Evolutionary conservation across 2,113 vertebrate genomes (phyloP).

Genomic region (Perca fluviatilis): DNA sequence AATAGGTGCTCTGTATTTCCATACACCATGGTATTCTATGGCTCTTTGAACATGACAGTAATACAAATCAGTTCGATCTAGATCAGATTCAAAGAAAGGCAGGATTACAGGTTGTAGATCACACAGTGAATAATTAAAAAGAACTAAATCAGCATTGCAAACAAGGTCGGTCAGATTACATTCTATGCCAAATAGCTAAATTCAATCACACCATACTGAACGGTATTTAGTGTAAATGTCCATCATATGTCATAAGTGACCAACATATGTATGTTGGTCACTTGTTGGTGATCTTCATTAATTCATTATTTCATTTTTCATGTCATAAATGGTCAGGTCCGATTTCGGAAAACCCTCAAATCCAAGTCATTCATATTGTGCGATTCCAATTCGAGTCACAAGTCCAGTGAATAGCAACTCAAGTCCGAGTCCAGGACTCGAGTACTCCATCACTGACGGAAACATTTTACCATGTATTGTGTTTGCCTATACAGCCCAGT

Average conservation of each 20-base stretch:
- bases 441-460: no score
- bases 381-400: no score
- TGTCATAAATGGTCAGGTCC: no score
- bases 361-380: no score
- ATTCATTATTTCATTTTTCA: background rate
- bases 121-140: slow-evolving; percentile 16
- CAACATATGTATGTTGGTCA: no score
- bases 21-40: background rate
- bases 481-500: background rate
- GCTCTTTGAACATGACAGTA: slow-evolving; percentile 46
- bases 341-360: no score
- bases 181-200: background rate
- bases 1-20: background rate
- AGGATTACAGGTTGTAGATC: background rate
- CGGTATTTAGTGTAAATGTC: background rate
- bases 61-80: slow-evolving; percentile 7
- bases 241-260: background rate
- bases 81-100: slow-evolving; percentile 24
- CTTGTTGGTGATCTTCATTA: background rate
- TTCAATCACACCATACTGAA: background rate
- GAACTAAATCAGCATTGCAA: slow-evolving; percentile 43
- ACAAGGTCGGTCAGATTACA: background rate
- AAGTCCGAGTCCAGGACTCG: no score
- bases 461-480: no score
- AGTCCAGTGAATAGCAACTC: no score